These are phyloP conservation scores for Chromoteleia sp. DNA, from an alignment of 2,888 invertebrate species.

Conservation along the genomic window DNA sequence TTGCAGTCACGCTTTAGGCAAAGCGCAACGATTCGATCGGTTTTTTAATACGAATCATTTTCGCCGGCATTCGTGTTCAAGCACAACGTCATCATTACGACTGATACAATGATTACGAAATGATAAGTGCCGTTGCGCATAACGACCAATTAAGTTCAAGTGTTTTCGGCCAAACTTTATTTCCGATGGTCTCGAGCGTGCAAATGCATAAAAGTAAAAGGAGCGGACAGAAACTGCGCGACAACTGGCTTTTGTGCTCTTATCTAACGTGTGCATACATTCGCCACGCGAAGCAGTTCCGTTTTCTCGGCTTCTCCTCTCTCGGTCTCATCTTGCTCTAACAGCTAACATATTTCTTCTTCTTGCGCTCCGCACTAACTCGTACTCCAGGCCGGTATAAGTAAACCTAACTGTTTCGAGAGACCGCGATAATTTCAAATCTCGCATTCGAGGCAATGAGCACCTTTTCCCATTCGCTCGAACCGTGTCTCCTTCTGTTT, in stretches of 20 bases:
- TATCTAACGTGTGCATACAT: slow-evolving; percentile 80
- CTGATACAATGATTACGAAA: slow-evolving; percentile 34
- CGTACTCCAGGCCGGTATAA: slow-evolving; percentile 73
- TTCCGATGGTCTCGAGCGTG: slow-evolving; percentile 56
- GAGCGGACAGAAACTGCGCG: slow-evolving; percentile 65
- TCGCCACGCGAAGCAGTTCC: slow-evolving; percentile 79
- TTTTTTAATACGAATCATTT: slow-evolving; percentile 48
- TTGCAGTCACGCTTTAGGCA: slow-evolving; percentile 63
- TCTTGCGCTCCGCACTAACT: slow-evolving; percentile 46
- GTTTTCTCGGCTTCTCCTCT: slow-evolving; percentile 77
- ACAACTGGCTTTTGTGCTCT: slow-evolving; percentile 73
- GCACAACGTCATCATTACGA: slow-evolving; percentile 33
- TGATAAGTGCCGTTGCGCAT: slow-evolving; percentile 8
- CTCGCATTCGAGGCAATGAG: slow-evolving; percentile 76
- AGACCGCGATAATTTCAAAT: slow-evolving; percentile 79
- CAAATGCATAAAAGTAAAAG: slow-evolving; percentile 73
- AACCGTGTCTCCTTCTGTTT: slow-evolving; percentile 65
- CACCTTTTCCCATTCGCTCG: slow-evolving; percentile 68
- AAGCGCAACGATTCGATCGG: slow-evolving; percentile 23
- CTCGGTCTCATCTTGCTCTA: slow-evolving; percentile 54
- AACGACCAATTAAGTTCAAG: slow-evolving; percentile 13
- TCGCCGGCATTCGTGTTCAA: slow-evolving; percentile 28
- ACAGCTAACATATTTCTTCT: slow-evolving; percentile 44
- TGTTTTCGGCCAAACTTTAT: slow-evolving; percentile 27
- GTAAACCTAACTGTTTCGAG: slow-evolving; percentile 80